Evolutionary conservation across 2,888 invertebrate species (phyloP).

Genomic region (Dynastes tityus): DNA sequence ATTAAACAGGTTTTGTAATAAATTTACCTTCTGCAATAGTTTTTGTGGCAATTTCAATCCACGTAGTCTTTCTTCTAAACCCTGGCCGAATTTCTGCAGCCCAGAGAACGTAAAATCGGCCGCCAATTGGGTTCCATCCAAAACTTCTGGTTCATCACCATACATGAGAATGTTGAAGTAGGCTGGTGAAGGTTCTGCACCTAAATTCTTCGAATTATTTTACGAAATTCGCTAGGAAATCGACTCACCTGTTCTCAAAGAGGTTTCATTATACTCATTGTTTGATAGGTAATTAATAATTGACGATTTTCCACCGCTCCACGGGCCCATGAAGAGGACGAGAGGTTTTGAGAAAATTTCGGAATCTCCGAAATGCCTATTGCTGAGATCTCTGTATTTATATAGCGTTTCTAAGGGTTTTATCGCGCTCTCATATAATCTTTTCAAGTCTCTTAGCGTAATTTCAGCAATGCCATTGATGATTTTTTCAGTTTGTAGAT

Average conservation of each 20-base stretch:
- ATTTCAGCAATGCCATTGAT: constrained; percentile 83
- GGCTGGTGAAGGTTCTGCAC: constrained; percentile 94
- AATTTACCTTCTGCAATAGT: constrained; percentile 86
- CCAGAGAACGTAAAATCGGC: constrained; percentile 96
- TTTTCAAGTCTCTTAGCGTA: constrained; percentile 88
- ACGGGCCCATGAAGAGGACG: constrained; percentile 95
- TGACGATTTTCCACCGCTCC: constrained; percentile 96
- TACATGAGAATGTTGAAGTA: constrained; percentile 94
- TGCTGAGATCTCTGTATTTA: constrained; percentile 93
- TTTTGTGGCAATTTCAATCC: constrained; percentile 87
- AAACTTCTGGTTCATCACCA: constrained; percentile 87
- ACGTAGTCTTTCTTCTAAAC: constrained; percentile 88
- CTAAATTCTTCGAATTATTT: constrained; percentile 70
- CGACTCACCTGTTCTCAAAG: constrained; percentile 86
- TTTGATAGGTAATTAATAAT: constrained; percentile 94
- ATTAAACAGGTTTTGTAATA: constrained; percentile 28
- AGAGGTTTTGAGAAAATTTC: constrained; percentile 96
- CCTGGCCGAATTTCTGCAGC: constrained; percentile 95
- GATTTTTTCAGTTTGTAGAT: constrained; percentile 80
- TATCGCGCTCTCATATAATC: constrained; percentile 88
- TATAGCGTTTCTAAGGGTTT: constrained; percentile 93
- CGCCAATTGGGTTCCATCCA: constrained; percentile 95
- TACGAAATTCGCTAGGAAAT: constrained; percentile 14
- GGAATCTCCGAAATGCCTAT: constrained; percentile 92
- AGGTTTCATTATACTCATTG: constrained; percentile 87